phyloP scores from a whole-genome alignment of 2,113 vertebrate species.

The Brienomyrus brachyistius region DNA sequence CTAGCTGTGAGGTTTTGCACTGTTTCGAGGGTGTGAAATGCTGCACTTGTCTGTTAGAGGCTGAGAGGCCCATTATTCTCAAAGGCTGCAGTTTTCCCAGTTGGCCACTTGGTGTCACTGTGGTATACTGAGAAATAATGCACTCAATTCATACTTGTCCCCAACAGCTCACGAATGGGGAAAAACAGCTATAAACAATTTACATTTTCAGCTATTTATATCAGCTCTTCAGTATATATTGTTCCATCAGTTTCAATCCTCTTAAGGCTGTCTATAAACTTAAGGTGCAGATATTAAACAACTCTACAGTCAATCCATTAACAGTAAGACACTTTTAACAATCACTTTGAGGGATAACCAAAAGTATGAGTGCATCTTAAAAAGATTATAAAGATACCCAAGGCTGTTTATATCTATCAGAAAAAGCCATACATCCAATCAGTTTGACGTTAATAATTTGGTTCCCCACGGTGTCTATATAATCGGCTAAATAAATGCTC shows the following conservation, averaged over 20 bases:
- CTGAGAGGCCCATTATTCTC: neutral
- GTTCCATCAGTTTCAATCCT: neutral
- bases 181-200: conserved; percentile 9
- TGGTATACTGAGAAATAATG: neutral
- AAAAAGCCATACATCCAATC: neutral
- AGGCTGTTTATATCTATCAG: neutral
- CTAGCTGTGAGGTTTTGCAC: neutral
- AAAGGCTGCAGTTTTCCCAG: neutral
- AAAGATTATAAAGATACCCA: neutral
- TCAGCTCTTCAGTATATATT: neutral
- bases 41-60: neutral
- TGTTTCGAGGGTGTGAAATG: neutral
- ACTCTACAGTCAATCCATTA: neutral
- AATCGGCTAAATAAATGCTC: neutral
- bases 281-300: neutral
- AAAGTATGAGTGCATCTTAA: neutral
- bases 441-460: neutral
- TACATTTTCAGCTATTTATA: neutral
- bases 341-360: too few relatives aligned
- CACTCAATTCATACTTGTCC: neutral
- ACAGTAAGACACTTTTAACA: neutral
- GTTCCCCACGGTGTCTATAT: neutral
- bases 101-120: conserved; percentile 16
- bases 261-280: neutral
- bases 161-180: neutral